Evolutionary conservation across 30 jellyfish, hydroid and myxozoan species (phyloP).

Genomic region (Aurelia sp.): DNA sequence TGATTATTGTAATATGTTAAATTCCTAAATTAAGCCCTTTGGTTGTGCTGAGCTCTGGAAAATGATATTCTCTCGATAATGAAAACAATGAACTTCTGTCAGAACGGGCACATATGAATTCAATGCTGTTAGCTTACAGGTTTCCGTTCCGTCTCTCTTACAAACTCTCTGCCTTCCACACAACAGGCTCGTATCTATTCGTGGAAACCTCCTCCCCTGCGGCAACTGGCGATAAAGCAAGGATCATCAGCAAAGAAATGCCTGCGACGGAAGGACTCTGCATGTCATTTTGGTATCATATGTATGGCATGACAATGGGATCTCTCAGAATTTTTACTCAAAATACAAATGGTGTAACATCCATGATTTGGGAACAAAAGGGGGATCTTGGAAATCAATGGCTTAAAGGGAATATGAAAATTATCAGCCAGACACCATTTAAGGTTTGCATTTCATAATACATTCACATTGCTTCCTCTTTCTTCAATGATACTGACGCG

Average conservation of each 20-base stretch:
- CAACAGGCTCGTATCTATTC: slow-evolving; percentile 73
- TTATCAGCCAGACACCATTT: slow-evolving; percentile 40
- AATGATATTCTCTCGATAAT: no score
- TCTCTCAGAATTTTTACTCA: slow-evolving; percentile 50
- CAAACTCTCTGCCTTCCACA: no score
- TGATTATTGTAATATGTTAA: no score
- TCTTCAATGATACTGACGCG: no score
- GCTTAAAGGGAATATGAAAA: slow-evolving; percentile 53
- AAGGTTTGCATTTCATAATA: slow-evolving; percentile 3
- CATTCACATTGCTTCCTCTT: no score
- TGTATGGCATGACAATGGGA: slow-evolving; percentile 87
- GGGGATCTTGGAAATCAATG: slow-evolving; percentile 89
- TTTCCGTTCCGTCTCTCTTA: no score
- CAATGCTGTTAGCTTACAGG: no score
- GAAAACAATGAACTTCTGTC: no score
- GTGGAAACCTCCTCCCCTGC: slow-evolving; percentile 96
- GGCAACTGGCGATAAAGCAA: slow-evolving; percentile 78
- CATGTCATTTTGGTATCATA: slow-evolving; percentile 83
- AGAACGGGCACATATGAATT: no score
- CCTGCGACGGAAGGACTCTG: slow-evolving; percentile 54
- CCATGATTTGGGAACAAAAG: slow-evolving; percentile 52
- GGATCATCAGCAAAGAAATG: slow-evolving; percentile 69
- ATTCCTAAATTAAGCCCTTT: no score
- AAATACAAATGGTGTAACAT: neutral
- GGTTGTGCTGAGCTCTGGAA: no score